Conservation (phyloP, 2,888 invertebrate genomes). For the Synanthedon myopaeformis region DNA sequence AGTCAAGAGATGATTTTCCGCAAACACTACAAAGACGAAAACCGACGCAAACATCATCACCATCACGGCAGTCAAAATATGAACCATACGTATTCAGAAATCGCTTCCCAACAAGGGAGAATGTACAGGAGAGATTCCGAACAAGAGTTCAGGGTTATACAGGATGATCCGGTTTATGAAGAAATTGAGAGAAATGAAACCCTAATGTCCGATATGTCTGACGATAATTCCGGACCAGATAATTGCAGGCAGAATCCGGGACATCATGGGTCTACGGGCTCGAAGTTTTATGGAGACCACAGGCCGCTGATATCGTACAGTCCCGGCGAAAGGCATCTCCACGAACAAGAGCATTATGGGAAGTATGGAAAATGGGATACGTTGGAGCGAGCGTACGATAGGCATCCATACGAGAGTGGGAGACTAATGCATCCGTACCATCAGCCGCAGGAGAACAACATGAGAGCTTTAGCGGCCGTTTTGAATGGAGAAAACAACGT, state of each 20-base stretch:
- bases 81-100: constrained; percentile 85
- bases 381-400: constrained; percentile 60
- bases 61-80: constrained; percentile 69
- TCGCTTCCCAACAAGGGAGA: constrained; percentile 63
- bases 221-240: constrained; percentile 75
- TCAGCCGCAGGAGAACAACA: constrained; percentile 67
- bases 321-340: constrained; percentile 73
- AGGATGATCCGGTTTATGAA: constrained; percentile 85
- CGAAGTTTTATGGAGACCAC: constrained; percentile 84
- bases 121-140: constrained; percentile 66
- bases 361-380: constrained; percentile 68
- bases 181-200: constrained; percentile 82
- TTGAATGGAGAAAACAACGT: constrained; percentile 87
- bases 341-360: constrained; percentile 58
- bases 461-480: constrained; percentile 79
- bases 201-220: constrained; percentile 81
- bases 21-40: constrained; percentile 60
- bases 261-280: constrained; percentile 62
- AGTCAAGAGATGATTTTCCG: constrained; percentile 60
- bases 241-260: constrained; percentile 77
- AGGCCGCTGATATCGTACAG: constrained; percentile 84
- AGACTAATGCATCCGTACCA: constrained; percentile 66
- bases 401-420: constrained; percentile 59
- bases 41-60: constrained; percentile 57
- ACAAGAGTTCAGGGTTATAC: constrained; percentile 67